These are phyloP conservation scores for Pipra filicauda DNA, from an alignment of 2,113 vertebrate genomes.

Conservation along the genomic window DNA sequence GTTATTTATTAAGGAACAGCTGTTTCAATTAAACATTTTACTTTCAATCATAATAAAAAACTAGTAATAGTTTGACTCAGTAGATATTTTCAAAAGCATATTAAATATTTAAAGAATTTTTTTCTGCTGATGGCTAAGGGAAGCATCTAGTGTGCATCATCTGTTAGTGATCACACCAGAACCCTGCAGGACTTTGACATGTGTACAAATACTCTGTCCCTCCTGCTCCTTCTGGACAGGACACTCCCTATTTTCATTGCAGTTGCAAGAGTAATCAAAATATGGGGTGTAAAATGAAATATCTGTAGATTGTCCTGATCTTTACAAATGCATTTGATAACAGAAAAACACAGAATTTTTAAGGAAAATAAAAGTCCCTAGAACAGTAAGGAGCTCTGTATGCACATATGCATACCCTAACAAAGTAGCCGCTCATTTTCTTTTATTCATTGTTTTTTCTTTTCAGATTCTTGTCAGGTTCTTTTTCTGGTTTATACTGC, in stretches of 20 bases:
- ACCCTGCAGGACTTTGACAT: not conserved
- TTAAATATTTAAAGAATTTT: conserved; percentile 9
- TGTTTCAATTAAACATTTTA: conserved; percentile 30
- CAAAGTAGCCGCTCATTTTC: not conserved
- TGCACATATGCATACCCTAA: not conserved
- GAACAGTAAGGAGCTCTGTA: not conserved
- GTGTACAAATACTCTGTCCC: not conserved
- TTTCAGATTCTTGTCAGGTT: not conserved
- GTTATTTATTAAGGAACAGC: conserved; percentile 1
- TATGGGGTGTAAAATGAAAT: not conserved
- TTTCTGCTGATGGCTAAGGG: not conserved
- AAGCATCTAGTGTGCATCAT: not conserved
- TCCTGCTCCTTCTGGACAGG: not conserved
- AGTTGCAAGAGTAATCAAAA: not conserved
- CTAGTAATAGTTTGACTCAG: not conserved
- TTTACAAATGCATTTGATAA: not conserved
- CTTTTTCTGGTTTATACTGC: not conserved
- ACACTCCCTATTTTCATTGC: not conserved
- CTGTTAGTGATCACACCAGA: not conserved
- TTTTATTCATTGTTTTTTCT: not conserved
- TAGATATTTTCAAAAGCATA: not conserved
- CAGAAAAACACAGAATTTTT: not conserved
- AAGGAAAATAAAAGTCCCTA: not conserved
- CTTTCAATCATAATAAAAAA: not conserved
- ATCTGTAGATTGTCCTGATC: not conserved